Percentiles rank a stretch among this genome's conserved stretches.
Conservation (phyloP, 2,888 invertebrate genomes). For the Melanargia galathea region DNA sequence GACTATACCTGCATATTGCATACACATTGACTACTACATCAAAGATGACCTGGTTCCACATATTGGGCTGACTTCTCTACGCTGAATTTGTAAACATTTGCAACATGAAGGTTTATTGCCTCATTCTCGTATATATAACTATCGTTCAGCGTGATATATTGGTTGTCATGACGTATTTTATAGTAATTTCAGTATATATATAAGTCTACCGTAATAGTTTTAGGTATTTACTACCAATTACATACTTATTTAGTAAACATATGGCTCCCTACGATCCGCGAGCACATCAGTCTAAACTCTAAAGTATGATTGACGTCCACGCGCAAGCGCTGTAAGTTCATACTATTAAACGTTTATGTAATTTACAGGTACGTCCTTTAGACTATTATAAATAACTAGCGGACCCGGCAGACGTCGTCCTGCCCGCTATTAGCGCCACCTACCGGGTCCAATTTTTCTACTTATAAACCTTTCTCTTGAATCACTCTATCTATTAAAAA, state of each 20-base stretch:
- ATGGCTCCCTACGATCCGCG: neutral
- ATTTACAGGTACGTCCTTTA: neutral
- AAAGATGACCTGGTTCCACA: constrained; percentile 36
- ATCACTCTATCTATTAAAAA: too few relatives aligned
- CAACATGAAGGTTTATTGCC: constrained; percentile 20
- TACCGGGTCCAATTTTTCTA: too few relatives aligned
- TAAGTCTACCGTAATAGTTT: too few relatives aligned
- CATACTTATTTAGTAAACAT: too few relatives aligned
- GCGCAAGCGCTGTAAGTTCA: neutral
- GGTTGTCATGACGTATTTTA: neutral
- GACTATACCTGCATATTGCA: constrained; percentile 5
- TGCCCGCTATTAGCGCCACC: too few relatives aligned
- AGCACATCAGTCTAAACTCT: neutral
- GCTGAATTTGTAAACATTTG: constrained; percentile 29
- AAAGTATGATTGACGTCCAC: constrained; percentile 6
- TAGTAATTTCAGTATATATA: neutral
- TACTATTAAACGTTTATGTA: neutral
- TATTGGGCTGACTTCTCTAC: constrained; percentile 24
- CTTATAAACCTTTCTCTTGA: too few relatives aligned
- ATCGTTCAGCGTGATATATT: constrained; percentile 5
- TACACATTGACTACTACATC: constrained; percentile 27
- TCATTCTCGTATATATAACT: neutral
- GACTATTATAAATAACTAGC: neutral
- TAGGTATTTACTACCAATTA: too few relatives aligned
- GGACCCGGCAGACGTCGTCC: too few relatives aligned